Conservation (phyloP, 2,797 vertebrate species). For the Liparis tanakae region DNA sequence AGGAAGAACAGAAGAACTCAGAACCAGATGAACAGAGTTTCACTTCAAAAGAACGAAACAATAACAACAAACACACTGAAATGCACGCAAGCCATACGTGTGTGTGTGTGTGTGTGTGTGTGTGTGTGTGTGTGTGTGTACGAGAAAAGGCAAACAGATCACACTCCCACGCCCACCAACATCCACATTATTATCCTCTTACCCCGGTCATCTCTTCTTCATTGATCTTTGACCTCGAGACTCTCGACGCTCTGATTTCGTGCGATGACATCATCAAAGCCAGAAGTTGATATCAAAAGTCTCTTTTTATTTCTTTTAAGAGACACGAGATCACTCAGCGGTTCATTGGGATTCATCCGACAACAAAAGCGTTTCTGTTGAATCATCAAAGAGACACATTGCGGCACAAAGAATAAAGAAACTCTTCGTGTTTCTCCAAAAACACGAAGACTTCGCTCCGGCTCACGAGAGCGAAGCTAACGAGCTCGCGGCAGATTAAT, state of each 20-base stretch:
- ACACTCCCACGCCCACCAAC: neutral
- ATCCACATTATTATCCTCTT: too few species aligned
- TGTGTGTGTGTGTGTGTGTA: neutral
- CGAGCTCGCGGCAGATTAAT: constrained; percentile 27
- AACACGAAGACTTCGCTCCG: constrained; percentile 1
- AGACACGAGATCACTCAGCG: neutral
- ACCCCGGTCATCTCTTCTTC: too few species aligned
- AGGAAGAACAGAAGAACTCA: neutral
- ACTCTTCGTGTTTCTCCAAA: constrained; percentile 16
- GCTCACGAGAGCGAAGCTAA: constrained; percentile 21
- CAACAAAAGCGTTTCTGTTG: constrained; percentile 10
- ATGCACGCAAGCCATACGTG: constrained; percentile 3
- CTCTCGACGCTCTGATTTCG: constrained; percentile 12
- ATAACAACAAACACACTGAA: constrained; percentile 6
- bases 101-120: neutral
- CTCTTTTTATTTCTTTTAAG: neutral
- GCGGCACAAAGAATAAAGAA: neutral
- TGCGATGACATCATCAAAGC: constrained; percentile 5
- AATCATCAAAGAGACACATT: neutral
- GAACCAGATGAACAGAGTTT: constrained; percentile 26
- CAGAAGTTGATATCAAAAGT: neutral
- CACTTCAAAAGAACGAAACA: constrained; percentile 20
- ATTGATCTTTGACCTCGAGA: constrained; percentile 37
- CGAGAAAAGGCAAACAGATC: neutral
- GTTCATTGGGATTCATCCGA: constrained; percentile 9